Evolutionary conservation across 37 sponge, comb jelly and placozoan species (phyloP).

Genomic region (Mnemiopsis leidyi): DNA sequence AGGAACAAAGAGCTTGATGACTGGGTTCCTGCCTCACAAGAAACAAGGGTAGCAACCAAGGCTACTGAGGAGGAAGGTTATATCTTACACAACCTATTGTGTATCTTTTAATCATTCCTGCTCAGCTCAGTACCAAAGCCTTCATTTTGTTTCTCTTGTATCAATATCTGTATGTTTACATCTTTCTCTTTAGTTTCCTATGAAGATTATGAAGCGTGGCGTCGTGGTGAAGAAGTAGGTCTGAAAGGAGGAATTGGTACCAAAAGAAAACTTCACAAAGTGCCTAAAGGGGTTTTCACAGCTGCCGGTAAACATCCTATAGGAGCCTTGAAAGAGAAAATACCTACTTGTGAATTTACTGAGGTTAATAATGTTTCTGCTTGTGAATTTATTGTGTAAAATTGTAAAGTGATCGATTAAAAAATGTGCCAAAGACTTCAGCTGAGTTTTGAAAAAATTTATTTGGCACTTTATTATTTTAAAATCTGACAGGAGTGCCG

Average conservation of each 20-base stretch:
- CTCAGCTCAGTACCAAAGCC: neutral
- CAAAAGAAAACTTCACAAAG: neutral
- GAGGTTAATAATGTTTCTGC: no score
- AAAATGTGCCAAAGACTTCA: no score
- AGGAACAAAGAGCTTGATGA: constrained; percentile 42
- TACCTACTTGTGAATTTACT: constrained; percentile 26
- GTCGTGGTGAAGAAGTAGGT: neutral
- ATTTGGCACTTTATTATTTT: no score
- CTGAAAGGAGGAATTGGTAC: neutral
- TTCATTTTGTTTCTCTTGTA: neutral
- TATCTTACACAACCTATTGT: no score
- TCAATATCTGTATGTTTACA: neutral
- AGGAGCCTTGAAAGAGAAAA: constrained; percentile 34
- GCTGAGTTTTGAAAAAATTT: no score
- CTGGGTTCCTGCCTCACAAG: constrained; percentile 8
- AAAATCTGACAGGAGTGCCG: neutral
- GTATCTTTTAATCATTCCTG: neutral
- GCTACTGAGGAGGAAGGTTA: neutral
- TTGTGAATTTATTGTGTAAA: no score
- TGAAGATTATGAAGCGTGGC: neutral
- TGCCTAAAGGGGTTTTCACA: neutral
- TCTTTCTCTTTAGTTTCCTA: neutral
- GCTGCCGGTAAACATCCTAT: constrained; percentile 47
- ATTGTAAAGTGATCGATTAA: no score
- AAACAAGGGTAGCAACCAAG: neutral